These are phyloP conservation scores for Coptodon bakossiorum DNA, from an alignment of 2,113 vertebrate genomes.

Conservation along the genomic window DNA sequence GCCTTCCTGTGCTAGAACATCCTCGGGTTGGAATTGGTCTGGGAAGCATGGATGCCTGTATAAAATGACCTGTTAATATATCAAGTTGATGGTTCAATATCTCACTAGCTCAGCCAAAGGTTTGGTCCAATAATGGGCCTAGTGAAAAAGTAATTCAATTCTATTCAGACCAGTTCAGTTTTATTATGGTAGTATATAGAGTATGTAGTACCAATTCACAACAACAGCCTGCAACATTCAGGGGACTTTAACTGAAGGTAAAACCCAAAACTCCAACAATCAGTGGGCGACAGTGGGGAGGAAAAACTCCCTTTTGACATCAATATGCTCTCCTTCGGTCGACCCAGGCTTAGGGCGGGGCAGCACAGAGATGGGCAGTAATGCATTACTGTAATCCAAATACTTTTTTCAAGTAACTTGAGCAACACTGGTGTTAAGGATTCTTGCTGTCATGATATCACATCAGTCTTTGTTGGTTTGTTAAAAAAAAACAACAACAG, in stretches of 20 bases:
- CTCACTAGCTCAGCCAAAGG: neutral
- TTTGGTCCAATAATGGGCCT: neutral
- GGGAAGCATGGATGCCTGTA: neutral
- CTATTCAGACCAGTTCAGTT: neutral
- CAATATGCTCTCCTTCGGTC: neutral
- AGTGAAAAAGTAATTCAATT: neutral
- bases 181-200: neutral
- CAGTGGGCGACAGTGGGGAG: accelerated
- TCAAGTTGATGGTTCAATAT: neutral
- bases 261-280: neutral
- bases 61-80: neutral
- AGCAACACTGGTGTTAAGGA: neutral
- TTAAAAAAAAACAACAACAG: neutral
- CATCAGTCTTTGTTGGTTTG: neutral
- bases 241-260: neutral
- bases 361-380: neutral
- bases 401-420: neutral
- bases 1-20: neutral
- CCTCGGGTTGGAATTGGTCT: too few relatives aligned
- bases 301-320: neutral
- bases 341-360: neutral
- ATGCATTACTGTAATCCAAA: neutral
- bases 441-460: neutral
- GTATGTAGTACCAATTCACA: neutral
- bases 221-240: neutral